Evolutionary conservation across 2,797 vertebrate species (phyloP).

Genomic region (Molothrus ater): DNA sequence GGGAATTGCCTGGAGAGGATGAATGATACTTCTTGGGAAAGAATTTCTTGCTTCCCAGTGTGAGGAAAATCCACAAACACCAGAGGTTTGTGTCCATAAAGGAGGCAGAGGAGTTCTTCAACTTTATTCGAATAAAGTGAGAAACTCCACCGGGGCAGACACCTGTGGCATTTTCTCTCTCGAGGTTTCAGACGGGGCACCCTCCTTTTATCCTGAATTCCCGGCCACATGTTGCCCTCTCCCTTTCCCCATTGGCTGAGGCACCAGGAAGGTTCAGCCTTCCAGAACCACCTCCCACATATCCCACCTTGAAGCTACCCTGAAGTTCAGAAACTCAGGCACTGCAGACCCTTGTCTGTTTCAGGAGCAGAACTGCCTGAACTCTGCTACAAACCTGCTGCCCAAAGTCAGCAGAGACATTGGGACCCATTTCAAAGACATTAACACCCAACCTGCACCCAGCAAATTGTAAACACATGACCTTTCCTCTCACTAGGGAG

Average conservation of each 20-base stretch:
- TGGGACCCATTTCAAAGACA: neutral
- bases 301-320: rapidly evolving
- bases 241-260: neutral
- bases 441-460: neutral
- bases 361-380: neutral
- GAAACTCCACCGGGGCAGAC: neutral
- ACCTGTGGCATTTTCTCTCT: rapidly evolving
- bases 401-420: neutral
- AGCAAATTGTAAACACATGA: rapidly evolving
- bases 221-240: rapidly evolving
- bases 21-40: neutral
- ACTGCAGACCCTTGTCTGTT: neutral
- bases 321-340: neutral
- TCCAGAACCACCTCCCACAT: rapidly evolving
- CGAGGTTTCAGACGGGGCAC: rapidly evolving
- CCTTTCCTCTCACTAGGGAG: neutral
- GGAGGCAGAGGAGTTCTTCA: neutral
- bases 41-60: neutral
- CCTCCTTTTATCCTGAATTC: neutral
- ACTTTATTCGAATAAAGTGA: neutral
- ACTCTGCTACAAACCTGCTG: neutral
- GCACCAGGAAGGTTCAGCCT: too few relatives aligned
- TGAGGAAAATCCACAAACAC: neutral
- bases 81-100: neutral
- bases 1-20: neutral